Base-by-base conservation (phyloP, 2,888 invertebrate species). In the Drosophila eohydei region DNA sequence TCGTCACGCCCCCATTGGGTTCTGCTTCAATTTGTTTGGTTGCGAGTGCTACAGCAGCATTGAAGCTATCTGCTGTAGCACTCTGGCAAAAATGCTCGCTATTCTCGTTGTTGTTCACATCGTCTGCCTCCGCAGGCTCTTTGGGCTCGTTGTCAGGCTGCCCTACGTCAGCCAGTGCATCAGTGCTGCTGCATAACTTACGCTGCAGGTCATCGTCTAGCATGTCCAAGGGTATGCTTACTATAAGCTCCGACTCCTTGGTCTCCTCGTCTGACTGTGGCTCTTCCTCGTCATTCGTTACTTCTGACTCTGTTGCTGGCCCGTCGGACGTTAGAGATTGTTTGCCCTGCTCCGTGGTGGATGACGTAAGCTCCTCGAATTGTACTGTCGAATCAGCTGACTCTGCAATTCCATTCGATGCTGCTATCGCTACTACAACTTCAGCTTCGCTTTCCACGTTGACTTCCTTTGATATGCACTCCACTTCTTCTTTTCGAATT, bases 61-160 rank as follows among this genome's bases (percentile, higher is more conserved):
- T 87, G 89, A 88, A 88, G 87, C 89, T 87, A 80, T 71, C 91
- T 77, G 80, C 89, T 80, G 83, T 84, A 79, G 90, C 90, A 90
- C 87, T 80, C 76, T 77, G 78, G 68, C 80, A 78, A 89, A 90
- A 90, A 90, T 89, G 73, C 75, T 86, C 89, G 41, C 46, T 59
- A 56, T 83, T 86, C 4, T 44, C 81, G 69, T 86, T 89, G 56
- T 83, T 88, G 26, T 85, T 88, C 0, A 89, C 74, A 46, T 89
- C 87, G 28, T 85, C 88, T n/a, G 54, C n/a, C 2, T 65, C 71
- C 8, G 28, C n/a, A 0, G 28, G 34, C 12, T 70, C 78, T 26
- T 85, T 80, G 16, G n/a, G 48, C 7, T 58, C 54, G 1, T 8
- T 38, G 4, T 14, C 36, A n/a, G n/a, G 16, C 16, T 12, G 26